phyloP scores from a whole-genome alignment of 2,797 vertebrate genomes.

The Darevskia nairensis region DNA sequence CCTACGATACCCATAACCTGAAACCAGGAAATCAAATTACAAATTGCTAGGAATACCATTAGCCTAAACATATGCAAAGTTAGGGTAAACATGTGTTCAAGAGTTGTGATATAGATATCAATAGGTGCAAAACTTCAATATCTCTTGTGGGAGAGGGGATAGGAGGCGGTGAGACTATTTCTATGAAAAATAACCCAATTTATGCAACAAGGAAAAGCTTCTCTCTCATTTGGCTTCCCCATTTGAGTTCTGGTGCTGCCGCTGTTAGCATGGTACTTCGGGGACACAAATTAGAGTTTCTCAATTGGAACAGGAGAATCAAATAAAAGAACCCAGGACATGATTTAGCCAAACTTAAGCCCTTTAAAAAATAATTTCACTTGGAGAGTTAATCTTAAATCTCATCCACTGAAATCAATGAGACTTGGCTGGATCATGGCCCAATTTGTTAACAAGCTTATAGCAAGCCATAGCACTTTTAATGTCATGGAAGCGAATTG shows the following conservation, averaged over 20 bases:
- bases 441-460: neutral
- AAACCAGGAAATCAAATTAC: neutral
- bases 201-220: neutral
- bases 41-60: neutral
- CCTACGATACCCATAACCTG: neutral
- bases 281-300: neutral
- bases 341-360: neutral
- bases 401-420: neutral
- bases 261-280: neutral
- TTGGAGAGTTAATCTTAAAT: neutral
- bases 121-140: neutral
- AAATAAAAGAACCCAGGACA: neutral
- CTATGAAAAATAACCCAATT: neutral
- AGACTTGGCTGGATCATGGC: neutral
- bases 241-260: neutral
- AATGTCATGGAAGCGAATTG: neutral
- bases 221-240: neutral
- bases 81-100: neutral
- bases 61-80: accelerated
- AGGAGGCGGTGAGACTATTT: neutral
- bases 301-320: neutral
- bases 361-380: neutral
- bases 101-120: neutral
- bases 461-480: neutral
- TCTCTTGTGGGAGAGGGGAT: neutral